These are phyloP conservation scores for Cynopterus brachyotis DNA, from an alignment of 2,113 vertebrate genomes.

Conservation along the genomic window DNA sequence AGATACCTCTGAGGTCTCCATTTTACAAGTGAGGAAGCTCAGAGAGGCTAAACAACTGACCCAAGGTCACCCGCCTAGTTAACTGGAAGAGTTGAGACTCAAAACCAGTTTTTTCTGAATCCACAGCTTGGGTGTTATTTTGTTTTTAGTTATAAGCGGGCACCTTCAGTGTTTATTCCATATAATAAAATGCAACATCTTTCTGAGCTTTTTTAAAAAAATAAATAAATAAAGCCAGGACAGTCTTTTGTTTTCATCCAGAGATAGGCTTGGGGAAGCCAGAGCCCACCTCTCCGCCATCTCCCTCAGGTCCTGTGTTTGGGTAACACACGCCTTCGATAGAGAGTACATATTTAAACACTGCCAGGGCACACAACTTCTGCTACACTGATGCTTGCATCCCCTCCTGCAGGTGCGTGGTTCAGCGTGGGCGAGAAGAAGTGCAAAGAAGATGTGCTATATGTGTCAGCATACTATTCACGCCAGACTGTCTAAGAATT, in stretches of 20 bases:
- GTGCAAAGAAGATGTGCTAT: background rate
- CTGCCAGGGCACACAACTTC: background rate
- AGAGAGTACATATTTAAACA: background rate
- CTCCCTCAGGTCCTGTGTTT: background rate
- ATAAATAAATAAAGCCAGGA: background rate
- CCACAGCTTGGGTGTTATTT: too few relatives aligned
- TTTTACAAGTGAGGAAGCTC: background rate
- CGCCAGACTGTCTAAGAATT: slow-evolving; percentile 23
- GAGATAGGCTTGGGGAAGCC: background rate
- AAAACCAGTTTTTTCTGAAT: background rate
- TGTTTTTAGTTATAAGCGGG: background rate
- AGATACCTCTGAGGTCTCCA: background rate
- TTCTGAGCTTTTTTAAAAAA: background rate
- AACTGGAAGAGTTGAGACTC: background rate
- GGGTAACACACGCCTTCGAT: background rate
- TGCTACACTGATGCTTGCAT: rapidly evolving
- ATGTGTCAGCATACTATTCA: background rate
- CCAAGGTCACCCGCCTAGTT: background rate
- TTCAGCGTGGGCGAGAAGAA: rapidly evolving
- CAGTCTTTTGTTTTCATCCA: background rate
- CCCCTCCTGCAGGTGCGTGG: background rate
- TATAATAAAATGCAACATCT: background rate
- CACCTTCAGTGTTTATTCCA: background rate
- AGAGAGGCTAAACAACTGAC: background rate
- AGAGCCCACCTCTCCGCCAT: too few relatives aligned